phyloP scores from a whole-genome alignment of 2,113 vertebrate species.

The Lamprotornis superbus region DNA sequence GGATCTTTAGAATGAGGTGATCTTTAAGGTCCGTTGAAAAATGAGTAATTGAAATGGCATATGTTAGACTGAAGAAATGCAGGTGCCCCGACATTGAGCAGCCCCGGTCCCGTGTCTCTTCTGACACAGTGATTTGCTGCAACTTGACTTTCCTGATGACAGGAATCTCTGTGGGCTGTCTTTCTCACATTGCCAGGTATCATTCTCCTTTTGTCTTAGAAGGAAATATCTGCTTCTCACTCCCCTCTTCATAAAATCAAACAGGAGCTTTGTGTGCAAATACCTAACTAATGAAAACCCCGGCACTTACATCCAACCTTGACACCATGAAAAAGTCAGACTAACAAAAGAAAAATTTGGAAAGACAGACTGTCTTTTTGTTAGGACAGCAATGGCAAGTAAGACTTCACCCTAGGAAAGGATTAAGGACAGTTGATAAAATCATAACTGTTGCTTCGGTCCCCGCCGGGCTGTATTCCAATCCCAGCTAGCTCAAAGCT shows the following conservation, averaged over 20 bases:
- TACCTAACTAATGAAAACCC: not conserved
- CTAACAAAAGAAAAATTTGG: not conserved
- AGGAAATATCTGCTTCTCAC: not conserved
- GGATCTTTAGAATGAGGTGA: not conserved
- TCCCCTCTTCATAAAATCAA: not conserved
- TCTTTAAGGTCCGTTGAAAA: not conserved
- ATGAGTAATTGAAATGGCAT: not conserved
- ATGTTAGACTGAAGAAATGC: no score
- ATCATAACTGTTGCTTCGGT: no score
- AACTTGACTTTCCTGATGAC: not conserved
- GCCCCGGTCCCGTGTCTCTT: rapidly evolving
- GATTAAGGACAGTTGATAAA: not conserved
- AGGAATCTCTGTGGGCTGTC: not conserved
- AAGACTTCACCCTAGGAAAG: not conserved
- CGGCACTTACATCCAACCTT: not conserved
- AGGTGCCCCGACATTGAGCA: not conserved
- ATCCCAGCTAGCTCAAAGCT: no score
- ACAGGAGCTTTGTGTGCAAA: not conserved
- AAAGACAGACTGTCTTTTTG: not conserved
- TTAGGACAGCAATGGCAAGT: not conserved
- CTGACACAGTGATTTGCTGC: not conserved
- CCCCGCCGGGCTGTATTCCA: no score
- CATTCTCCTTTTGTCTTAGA: not conserved
- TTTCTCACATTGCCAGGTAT: not conserved
- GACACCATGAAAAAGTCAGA: not conserved